phyloP scores from a whole-genome alignment of 2,888 invertebrate species.

The Ectemnius continuus region DNA sequence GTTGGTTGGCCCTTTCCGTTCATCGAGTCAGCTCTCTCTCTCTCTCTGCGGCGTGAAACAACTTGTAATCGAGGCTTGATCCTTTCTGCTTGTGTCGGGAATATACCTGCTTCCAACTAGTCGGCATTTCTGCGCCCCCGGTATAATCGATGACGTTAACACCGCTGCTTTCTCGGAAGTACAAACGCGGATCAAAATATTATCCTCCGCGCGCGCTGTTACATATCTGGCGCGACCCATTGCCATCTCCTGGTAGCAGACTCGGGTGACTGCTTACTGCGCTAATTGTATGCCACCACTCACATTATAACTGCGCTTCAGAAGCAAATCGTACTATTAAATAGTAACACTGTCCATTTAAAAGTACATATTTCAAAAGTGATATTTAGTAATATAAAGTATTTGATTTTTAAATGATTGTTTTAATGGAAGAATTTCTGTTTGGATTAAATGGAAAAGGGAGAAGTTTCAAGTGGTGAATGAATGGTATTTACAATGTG shows the following conservation, averaged over 20 bases:
- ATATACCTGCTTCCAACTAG: not conserved
- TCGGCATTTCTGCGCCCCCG: not conserved
- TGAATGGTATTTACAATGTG: no score
- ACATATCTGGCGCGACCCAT: constrained; percentile 3
- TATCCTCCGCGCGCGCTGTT: constrained; percentile 8
- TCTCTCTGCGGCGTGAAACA: not conserved
- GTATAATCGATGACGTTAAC: constrained; percentile 7
- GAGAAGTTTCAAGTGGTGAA: no score
- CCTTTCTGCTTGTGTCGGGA: not conserved
- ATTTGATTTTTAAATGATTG: no score
- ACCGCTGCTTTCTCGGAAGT: constrained; percentile 12
- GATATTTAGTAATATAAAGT: no score
- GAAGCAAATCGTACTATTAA: no score
- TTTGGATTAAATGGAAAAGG: no score
- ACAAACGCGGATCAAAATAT: constrained; percentile 8
- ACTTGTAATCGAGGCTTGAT: not conserved
- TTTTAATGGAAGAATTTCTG: no score
- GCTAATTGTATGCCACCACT: no score
- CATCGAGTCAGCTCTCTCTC: not conserved
- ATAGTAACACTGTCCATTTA: no score
- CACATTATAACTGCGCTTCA: no score
- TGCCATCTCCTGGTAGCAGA: not conserved
- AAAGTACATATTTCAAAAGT: no score
- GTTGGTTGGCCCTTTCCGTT: constrained; percentile 4
- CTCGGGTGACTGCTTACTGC: no score